phyloP scores from a whole-genome alignment of 2,797 vertebrate genomes.

The Enteromius mattozi region DNA sequence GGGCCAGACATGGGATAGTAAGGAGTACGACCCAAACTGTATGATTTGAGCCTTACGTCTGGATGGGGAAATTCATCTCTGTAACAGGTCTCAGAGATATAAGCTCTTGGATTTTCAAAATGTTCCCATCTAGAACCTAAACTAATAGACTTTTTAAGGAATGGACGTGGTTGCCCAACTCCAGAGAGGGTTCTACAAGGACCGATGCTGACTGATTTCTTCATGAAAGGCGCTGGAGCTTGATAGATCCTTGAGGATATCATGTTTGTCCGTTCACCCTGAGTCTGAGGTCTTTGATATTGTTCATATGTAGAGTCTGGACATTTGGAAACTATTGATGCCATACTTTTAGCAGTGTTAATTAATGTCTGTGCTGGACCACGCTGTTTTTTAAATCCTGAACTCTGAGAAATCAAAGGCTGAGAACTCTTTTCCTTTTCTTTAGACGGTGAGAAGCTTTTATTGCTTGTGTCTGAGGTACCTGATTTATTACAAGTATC shows the following conservation, averaged over 20 bases:
- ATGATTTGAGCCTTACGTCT: constrained; percentile 74
- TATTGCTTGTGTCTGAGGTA: constrained; percentile 65
- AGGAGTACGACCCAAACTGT: constrained; percentile 73
- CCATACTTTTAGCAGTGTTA: constrained; percentile 72
- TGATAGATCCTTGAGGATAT: constrained; percentile 77
- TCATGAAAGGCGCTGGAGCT: constrained; percentile 78
- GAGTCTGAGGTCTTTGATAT: constrained; percentile 72
- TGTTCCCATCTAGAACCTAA: constrained; percentile 81
- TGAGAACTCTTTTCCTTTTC: constrained; percentile 71
- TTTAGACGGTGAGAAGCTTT: constrained; percentile 64
- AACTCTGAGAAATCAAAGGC: constrained; percentile 56
- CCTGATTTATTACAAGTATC: constrained; percentile 62
- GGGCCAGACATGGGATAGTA: constrained; percentile 71
- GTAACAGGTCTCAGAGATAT: constrained; percentile 77
- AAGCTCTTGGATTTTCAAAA: constrained; percentile 75
- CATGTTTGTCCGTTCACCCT: constrained; percentile 73
- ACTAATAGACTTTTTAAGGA: constrained; percentile 81
- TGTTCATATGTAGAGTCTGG: constrained; percentile 69
- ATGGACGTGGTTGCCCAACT: constrained; percentile 70
- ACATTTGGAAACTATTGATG: constrained; percentile 71
- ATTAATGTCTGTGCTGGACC: constrained; percentile 67
- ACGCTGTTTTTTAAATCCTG: constrained; percentile 57
- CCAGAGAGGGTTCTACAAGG: constrained; percentile 75
- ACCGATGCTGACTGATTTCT: constrained; percentile 79
- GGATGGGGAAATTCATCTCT: constrained; percentile 76